Evolutionary conservation across 1,140 invertebrate genomes (phyloP).

Genomic region (Eubasilissa regina): DNA sequence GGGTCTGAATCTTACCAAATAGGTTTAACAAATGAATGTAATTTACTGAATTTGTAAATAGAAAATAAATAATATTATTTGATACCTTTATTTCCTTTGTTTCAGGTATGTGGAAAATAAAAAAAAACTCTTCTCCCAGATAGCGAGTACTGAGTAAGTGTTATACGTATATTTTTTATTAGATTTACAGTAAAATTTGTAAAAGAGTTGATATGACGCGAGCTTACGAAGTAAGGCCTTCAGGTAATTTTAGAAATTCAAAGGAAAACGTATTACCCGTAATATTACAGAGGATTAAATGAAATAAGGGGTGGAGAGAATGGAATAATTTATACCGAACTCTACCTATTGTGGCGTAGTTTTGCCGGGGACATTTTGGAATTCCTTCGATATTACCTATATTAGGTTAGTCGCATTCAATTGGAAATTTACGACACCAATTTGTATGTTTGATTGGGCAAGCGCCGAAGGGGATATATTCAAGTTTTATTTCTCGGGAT

Average conservation of each 20-base stretch:
- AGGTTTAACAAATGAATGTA: too few relatives aligned
- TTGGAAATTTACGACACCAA: constrained; percentile 26
- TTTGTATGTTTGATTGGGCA: constrained; percentile 42
- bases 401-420: constrained; percentile 1
- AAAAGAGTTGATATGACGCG: background rate
- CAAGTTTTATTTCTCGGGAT: background rate
- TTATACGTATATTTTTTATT: too few relatives aligned
- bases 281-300: constrained; percentile 5
- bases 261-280: background rate
- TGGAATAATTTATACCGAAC: constrained; percentile 21
- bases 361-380: background rate
- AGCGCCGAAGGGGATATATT: constrained; percentile 15
- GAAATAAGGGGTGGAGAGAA: constrained; percentile 12
- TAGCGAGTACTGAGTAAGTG: too few relatives aligned
- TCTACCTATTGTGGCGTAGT: constrained; percentile 10
- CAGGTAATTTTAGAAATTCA: constrained; percentile 18
- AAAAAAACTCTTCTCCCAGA: too few relatives aligned
- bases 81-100: too few relatives aligned
- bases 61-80: too few relatives aligned
- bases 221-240: background rate
- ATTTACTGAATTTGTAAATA: too few relatives aligned
- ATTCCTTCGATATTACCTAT: constrained; percentile 27
- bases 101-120: too few relatives aligned
- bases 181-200: background rate
- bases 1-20: too few relatives aligned